Evolutionary conservation across 2,797 vertebrate species (phyloP).

Genomic region (Oceanodroma leucorhoa): DNA sequence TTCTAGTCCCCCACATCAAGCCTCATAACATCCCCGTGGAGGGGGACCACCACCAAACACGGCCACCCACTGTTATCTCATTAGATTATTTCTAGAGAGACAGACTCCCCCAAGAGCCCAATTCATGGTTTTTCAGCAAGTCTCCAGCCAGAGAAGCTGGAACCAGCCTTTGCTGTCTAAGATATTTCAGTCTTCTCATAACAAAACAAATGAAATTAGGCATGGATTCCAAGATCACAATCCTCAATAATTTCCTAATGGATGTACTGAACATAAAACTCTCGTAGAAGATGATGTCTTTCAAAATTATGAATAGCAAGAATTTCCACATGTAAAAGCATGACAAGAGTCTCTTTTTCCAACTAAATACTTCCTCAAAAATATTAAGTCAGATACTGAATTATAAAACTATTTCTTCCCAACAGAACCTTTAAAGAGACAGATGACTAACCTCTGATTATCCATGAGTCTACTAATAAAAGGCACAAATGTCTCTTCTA

Average conservation of each 20-base stretch:
- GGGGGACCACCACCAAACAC: not conserved
- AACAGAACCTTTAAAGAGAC: not conserved
- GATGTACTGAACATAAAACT: not conserved
- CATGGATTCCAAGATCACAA: not conserved
- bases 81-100: not conserved
- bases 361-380: not conserved
- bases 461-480: slow-evolving; percentile 17
- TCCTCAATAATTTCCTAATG: not conserved
- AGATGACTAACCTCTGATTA: slow-evolving; percentile 37
- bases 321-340: not conserved
- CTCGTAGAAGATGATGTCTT: not conserved
- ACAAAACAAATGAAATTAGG: not conserved
- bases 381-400: not conserved
- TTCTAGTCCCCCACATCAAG: not conserved
- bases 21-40: not conserved
- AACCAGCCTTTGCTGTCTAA: not conserved
- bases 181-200: not conserved
- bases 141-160: not conserved
- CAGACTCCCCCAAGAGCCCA: not conserved
- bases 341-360: not conserved
- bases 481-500: slow-evolving; percentile 2
- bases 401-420: not conserved
- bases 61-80: not conserved
- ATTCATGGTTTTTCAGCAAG: not conserved
- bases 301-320: not conserved